Evolutionary conservation across 2,888 invertebrate species (phyloP).

Genomic region (Phortica magna): DNA sequence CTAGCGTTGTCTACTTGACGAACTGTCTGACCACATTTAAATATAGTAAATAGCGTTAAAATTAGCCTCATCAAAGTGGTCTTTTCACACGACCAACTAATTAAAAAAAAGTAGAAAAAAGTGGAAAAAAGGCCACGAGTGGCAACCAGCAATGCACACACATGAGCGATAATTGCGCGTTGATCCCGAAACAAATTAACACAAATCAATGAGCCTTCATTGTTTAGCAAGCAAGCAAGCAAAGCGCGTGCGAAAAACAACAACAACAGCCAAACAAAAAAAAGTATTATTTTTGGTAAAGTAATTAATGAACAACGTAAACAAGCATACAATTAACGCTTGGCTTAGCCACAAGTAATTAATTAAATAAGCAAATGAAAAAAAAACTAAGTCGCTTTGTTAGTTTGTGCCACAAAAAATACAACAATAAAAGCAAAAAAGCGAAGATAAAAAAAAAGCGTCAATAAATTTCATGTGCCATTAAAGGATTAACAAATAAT

Average conservation of each 20-base stretch:
- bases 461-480: conserved; percentile 23
- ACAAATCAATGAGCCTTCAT: conserved; percentile 58
- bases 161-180: conserved; percentile 35
- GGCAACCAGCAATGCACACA: neutral
- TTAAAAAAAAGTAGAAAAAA: neutral
- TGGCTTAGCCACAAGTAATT: conserved; percentile 17
- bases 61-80: neutral
- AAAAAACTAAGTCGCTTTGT: neutral
- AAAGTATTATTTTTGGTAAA: neutral
- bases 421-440: neutral
- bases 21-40: neutral
- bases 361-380: neutral
- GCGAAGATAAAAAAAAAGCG: neutral
- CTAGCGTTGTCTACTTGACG: neutral
- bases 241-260: neutral
- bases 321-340: conserved; percentile 5
- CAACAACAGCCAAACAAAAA: neutral
- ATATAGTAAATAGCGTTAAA: conserved; percentile 37
- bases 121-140: neutral
- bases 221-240: conserved; percentile 1
- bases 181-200: conserved; percentile 66
- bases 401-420: too few species aligned
- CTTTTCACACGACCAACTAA: neutral
- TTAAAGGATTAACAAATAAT: conserved; percentile 29
- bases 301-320: neutral